A percentile compares a stretch with the other conserved stretches of the same genome.
Evolutionary conservation across 2,888 invertebrate genomes (phyloP).

Genomic region (Salpingus planirostris): DNA sequence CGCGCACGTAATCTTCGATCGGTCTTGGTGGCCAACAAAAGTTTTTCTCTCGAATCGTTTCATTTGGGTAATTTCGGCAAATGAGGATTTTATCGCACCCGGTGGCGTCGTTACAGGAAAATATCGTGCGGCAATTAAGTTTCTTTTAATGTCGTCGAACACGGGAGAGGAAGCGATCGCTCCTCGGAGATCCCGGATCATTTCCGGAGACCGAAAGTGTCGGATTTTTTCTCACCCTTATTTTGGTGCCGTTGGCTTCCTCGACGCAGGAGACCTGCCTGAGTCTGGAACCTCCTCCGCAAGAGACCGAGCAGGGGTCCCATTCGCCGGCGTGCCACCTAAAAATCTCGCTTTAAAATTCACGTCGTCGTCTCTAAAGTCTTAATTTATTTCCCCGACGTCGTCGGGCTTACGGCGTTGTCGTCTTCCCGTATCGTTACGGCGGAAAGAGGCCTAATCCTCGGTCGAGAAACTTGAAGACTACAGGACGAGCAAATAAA

Average conservation of each 20-base stretch:
- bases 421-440: no score
- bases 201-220: neutral
- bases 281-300: constrained; percentile 76
- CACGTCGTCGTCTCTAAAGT: no score
- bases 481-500: no score
- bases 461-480: no score
- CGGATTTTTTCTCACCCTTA: constrained; percentile 52
- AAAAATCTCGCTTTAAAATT: no score
- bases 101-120: constrained; percentile 7
- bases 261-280: constrained; percentile 79
- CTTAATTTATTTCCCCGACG: no score
- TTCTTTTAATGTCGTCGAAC: constrained; percentile 4
- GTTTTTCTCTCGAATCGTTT: constrained; percentile 12
- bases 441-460: no score
- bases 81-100: constrained; percentile 13
- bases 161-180: no score
- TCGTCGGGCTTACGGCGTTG: no score
- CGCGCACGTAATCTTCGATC: constrained; percentile 8
- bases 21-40: constrained; percentile 5
- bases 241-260: constrained; percentile 71
- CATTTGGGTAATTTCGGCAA: constrained; percentile 13
- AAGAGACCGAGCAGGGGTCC: constrained; percentile 78
- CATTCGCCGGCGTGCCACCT: constrained; percentile 88
- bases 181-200: no score
- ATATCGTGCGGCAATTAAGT: constrained; percentile 11